Evolutionary conservation across 2,888 invertebrate genomes (phyloP).

Genomic region (Tetranychus truncatus): DNA sequence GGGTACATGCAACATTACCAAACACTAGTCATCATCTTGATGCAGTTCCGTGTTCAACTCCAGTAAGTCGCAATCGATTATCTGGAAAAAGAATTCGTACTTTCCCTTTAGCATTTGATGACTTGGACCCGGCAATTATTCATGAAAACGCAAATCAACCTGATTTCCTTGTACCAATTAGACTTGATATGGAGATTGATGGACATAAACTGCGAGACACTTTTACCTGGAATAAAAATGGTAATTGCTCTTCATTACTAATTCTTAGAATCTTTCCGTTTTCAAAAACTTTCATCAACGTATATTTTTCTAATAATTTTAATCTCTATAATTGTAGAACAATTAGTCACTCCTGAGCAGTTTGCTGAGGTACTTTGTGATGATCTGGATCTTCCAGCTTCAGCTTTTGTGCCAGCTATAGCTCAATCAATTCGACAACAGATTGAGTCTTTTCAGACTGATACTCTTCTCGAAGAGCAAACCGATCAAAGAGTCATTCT

Average conservation of each 20-base stretch:
- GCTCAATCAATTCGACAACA: conserved; percentile 87
- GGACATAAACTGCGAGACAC: conserved; percentile 94
- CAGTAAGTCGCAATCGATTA: conserved; percentile 82
- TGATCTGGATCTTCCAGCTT: conserved; percentile 84
- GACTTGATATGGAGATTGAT: conserved; percentile 97
- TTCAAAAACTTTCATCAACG: neutral
- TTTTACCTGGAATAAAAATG: conserved; percentile 98
- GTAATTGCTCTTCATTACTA: conserved; percentile 36
- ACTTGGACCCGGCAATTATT: conserved; percentile 75
- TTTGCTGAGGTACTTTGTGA: conserved; percentile 97
- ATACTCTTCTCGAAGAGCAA: conserved; percentile 68
- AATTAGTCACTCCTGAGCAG: conserved; percentile 88
- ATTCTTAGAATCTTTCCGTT: neutral
- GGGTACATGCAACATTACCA: conserved; percentile 77
- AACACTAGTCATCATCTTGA: conserved; percentile 89
- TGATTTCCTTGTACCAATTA: conserved; percentile 83
- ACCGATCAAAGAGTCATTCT: conserved; percentile 84
- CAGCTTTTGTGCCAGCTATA: conserved; percentile 91
- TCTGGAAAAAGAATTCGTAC: conserved; percentile 64
- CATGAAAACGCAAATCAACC: conserved; percentile 76
- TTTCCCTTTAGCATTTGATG: conserved; percentile 64
- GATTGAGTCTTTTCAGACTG: conserved; percentile 68
- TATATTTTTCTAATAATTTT: neutral
- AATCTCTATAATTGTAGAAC: conserved; percentile 43
- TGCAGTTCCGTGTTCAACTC: conserved; percentile 96